These are phyloP conservation scores for Parazoanthus atlanticus DNA, from an alignment of 92 coral and sea anemone species.

Conservation along the genomic window DNA sequence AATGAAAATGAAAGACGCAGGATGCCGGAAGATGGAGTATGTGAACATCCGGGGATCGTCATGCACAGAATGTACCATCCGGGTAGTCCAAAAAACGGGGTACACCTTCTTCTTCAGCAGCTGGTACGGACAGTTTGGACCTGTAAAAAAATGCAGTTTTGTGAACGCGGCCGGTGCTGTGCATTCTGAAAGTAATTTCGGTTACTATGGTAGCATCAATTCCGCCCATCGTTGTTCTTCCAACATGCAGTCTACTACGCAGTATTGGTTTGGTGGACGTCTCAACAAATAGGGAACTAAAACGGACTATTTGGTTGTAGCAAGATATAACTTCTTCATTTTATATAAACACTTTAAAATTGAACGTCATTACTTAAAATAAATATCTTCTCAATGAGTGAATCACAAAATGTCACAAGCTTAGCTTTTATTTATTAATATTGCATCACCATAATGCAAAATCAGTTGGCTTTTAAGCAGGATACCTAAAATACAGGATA, in stretches of 20 bases:
- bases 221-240: not conserved
- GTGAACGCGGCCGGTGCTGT: not conserved
- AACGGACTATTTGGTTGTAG: not conserved
- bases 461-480: too few species aligned
- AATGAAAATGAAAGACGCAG: not conserved
- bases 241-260: not conserved
- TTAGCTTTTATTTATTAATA: too few species aligned
- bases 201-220: not conserved
- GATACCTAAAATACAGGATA: too few species aligned
- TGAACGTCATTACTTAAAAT: too few species aligned
- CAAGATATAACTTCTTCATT: too few species aligned
- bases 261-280: not conserved
- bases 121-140: not conserved
- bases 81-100: not conserved
- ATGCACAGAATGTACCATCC: not conserved
- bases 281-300: not conserved
- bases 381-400: too few species aligned
- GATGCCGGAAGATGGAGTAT: not conserved
- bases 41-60: not conserved
- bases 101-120: not conserved
- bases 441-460: too few species aligned
- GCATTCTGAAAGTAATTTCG: not conserved
- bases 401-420: too few species aligned
- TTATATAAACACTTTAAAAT: too few species aligned
- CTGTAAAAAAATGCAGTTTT: not conserved